Conservation (phyloP, 2,797 vertebrate species). For the Ataeniobius toweri region DNA sequence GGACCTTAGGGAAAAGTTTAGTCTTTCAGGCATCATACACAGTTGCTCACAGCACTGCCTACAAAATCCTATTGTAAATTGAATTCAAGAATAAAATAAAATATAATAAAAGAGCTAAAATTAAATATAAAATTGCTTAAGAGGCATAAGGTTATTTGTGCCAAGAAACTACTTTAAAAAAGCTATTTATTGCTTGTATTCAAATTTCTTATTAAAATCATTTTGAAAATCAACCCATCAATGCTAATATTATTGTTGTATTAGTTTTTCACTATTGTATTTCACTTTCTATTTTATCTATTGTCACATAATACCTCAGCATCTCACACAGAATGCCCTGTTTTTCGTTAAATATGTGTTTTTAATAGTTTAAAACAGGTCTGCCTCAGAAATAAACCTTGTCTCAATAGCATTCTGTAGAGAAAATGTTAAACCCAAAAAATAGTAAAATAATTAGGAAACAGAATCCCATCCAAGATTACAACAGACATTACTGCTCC, state of each 20-base stretch:
- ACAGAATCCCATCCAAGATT: not conserved
- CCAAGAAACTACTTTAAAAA: not conserved
- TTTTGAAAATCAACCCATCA: not conserved
- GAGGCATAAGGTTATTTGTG: not conserved
- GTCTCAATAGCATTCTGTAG: not conserved
- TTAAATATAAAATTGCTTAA: not conserved
- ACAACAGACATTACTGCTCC: not conserved
- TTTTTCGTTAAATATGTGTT: not conserved
- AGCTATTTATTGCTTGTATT: not conserved
- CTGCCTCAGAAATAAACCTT: not conserved
- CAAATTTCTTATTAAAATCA: not conserved
- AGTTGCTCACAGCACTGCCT: too few species aligned
- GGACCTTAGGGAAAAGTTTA: not conserved
- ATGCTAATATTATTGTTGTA: not conserved
- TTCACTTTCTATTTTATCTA: not conserved
- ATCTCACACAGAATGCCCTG: not conserved
- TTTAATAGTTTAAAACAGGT: not conserved
- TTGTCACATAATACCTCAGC: not conserved
- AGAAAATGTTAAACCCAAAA: not conserved
- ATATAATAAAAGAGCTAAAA: not conserved
- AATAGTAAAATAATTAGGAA: not conserved
- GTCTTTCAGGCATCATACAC: not conserved
- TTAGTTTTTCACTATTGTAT: not conserved
- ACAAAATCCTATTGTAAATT: too few species aligned
- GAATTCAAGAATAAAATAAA: too few species aligned